Percentiles rank a stretch among this genome's conserved stretches.
Conservation (phyloP, 2,113 vertebrate species). For the Poeciliopsis retropinna region DNA sequence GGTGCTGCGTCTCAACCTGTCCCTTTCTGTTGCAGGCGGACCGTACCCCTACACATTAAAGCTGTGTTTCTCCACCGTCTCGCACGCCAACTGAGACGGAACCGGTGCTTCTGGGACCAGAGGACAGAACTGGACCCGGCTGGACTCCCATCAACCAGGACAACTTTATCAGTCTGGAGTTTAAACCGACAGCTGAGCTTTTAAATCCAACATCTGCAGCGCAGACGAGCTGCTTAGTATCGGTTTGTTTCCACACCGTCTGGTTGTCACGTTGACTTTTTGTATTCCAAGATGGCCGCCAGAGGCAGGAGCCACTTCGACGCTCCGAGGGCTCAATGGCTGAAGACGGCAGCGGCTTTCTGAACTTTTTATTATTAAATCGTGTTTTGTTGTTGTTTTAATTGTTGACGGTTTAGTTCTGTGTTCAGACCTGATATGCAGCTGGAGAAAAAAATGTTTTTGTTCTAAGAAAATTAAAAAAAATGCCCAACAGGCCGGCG, state of each 20-base stretch:
- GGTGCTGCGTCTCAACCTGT: not conserved
- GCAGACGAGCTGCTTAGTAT: conserved; percentile 44
- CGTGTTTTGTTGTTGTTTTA: conserved; percentile 49
- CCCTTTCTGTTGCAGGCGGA: conserved; percentile 77
- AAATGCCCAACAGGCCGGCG: not conserved
- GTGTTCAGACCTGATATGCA: conserved; percentile 36
- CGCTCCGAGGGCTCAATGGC: conserved; percentile 36
- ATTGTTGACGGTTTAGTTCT: conserved; percentile 54
- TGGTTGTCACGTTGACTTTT: conserved; percentile 67
- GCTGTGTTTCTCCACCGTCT: conserved; percentile 92
- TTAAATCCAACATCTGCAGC: conserved; percentile 45
- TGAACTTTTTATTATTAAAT: conserved; percentile 46
- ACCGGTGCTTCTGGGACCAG: not conserved
- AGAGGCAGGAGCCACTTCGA: conserved; percentile 40
- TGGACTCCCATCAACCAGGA: not conserved
- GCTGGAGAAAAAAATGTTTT: conserved; percentile 45
- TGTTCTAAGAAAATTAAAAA: conserved; percentile 70
- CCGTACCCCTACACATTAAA: conserved; percentile 94
- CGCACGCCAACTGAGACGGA: conserved; percentile 86
- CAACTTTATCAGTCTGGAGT: conserved; percentile 7
- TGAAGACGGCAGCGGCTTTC: conserved; percentile 39
- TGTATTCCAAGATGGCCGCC: conserved; percentile 45
- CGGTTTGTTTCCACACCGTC: conserved; percentile 49
- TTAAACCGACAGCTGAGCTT: conserved; percentile 8
- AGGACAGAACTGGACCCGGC: conserved; percentile 10